A percentile compares a stretch with the other conserved stretches of the same genome.
phyloP scores from a whole-genome alignment of 2,888 invertebrate genomes.

The Polyploca ridens region DNA sequence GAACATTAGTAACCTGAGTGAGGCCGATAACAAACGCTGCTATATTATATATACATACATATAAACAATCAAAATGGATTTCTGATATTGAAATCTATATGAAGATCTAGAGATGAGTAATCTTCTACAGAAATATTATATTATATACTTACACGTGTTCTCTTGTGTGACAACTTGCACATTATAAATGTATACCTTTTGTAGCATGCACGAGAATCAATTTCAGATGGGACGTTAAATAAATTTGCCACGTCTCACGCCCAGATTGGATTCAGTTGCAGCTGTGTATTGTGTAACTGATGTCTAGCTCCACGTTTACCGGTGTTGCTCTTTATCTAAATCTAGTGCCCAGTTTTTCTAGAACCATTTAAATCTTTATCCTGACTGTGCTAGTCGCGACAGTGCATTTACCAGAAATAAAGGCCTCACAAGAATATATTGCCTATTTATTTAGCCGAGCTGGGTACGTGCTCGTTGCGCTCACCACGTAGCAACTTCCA shows the following conservation, averaged over 20 bases:
- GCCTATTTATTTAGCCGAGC: slow-evolving; percentile 63
- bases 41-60: no score
- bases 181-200: slow-evolving; percentile 42
- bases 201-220: slow-evolving; percentile 42
- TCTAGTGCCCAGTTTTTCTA: slow-evolving; percentile 32
- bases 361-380: slow-evolving; percentile 34
- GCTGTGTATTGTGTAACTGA: slow-evolving; percentile 50
- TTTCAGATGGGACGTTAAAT: slow-evolving; percentile 49
- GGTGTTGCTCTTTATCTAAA: slow-evolving; percentile 29
- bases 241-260: slow-evolving; percentile 53
- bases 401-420: slow-evolving; percentile 50
- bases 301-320: slow-evolving; percentile 37
- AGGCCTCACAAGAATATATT: slow-evolving; percentile 63
- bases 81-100: neutral
- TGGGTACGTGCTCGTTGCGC: slow-evolving; percentile 57
- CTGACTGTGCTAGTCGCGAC: slow-evolving; percentile 33
- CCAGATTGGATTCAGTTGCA: slow-evolving; percentile 58
- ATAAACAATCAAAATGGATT: no score
- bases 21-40: no score
- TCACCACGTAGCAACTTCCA: slow-evolving; percentile 58
- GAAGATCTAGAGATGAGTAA: neutral
- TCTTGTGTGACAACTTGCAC: slow-evolving; percentile 34
- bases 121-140: neutral
- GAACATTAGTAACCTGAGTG: no score
- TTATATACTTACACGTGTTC: neutral